phyloP scores from a whole-genome alignment of 2,888 invertebrate species.

The Aproaerema taeniolella region DNA sequence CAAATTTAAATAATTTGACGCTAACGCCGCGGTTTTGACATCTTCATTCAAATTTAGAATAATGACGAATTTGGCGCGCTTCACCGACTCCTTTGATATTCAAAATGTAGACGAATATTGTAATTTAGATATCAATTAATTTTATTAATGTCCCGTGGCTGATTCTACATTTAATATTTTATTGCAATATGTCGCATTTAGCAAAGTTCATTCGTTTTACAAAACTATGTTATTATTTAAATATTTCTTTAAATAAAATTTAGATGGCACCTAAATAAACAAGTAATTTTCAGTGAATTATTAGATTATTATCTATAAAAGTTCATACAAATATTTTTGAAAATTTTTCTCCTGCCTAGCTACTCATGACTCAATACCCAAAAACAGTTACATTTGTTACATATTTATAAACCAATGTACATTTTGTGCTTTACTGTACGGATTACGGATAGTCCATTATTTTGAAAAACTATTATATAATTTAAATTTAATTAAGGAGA shows the following conservation, averaged over 20 bases:
- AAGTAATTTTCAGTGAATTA: neutral
- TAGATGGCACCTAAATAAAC: neutral
- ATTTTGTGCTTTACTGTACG: too few species aligned
- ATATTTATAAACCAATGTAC: too few species aligned
- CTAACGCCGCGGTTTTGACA: constrained; percentile 63
- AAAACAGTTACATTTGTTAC: too few species aligned
- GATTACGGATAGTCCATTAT: too few species aligned
- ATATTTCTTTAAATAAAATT: neutral
- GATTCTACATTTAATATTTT: constrained; percentile 21
- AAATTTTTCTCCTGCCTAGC: too few species aligned
- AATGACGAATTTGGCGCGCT: constrained; percentile 54
- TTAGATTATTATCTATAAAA: neutral
- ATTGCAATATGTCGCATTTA: too few species aligned
- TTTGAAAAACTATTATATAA: too few species aligned
- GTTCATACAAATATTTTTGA: neutral
- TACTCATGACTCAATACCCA: too few species aligned
- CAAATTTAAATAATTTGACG: constrained; percentile 42
- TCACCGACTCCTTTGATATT: constrained; percentile 54
- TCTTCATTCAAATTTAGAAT: constrained; percentile 67
- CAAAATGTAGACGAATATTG: constrained; percentile 39
- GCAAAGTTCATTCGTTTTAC: too few species aligned
- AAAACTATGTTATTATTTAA: too few species aligned
- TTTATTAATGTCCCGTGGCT: constrained; percentile 26
- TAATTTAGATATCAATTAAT: constrained; percentile 40
- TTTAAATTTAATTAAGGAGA: too few species aligned